Evolutionary conservation across 1,140 invertebrate species (phyloP).

Genomic region (Drosophila oshimai): DNA sequence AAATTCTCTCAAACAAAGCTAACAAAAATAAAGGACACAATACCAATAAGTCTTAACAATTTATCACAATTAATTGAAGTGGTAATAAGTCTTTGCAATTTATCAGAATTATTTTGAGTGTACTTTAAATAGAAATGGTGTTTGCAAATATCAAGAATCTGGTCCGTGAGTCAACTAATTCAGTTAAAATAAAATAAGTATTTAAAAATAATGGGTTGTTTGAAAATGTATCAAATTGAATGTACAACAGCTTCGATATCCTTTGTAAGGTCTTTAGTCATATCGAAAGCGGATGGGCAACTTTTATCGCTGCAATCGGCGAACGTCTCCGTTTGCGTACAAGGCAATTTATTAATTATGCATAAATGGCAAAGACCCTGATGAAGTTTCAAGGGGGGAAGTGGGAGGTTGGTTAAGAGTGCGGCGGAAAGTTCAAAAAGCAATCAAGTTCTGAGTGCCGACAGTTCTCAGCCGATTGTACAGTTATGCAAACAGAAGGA

Average conservation of each 20-base stretch:
- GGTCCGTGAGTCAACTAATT: too few species aligned
- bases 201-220: too few species aligned
- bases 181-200: too few species aligned
- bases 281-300: constrained; percentile 5
- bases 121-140: too few species aligned
- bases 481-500: constrained; percentile 55
- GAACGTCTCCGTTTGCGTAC: constrained; percentile 52
- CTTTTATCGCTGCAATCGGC: constrained; percentile 65
- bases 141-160: too few species aligned
- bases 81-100: too few species aligned
- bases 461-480: constrained; percentile 44
- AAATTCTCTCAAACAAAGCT: too few species aligned
- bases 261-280: constrained; percentile 2
- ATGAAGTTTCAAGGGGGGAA: neutral
- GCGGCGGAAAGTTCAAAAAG: constrained; percentile 65
- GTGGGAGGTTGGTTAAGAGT: neutral
- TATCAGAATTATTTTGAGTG: too few species aligned
- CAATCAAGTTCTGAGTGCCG: constrained; percentile 67
- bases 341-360: constrained; percentile 79
- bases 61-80: too few species aligned
- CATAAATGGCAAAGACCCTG: constrained; percentile 59
- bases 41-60: too few species aligned
- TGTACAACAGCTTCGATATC: constrained; percentile 4
- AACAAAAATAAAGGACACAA: too few species aligned
- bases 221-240: too few species aligned